Percentiles rank a stretch among this genome's conserved stretches.
Conservation (phyloP, 2,888 invertebrate genomes). For the Oscheius sp. region DNA sequence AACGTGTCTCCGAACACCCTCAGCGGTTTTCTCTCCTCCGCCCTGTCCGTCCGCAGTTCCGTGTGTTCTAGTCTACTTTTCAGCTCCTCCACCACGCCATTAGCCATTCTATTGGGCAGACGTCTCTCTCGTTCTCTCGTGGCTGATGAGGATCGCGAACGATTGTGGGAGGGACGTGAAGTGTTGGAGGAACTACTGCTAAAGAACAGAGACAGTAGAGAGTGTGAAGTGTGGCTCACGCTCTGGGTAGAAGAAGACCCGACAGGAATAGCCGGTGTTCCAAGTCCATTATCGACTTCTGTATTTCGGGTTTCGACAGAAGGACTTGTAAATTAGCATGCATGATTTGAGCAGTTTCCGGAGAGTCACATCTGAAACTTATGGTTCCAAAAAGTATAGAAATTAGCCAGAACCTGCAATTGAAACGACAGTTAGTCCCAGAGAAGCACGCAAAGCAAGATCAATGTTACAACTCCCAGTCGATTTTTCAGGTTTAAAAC, state of each 20-base stretch:
- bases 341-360: constrained; percentile 89
- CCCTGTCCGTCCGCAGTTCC: constrained; percentile 34
- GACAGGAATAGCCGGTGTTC: constrained; percentile 78
- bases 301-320: constrained; percentile 85
- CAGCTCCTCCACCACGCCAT: constrained; percentile 78
- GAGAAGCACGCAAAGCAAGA: too few relatives aligned
- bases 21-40: constrained; percentile 48
- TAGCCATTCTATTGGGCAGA: constrained; percentile 38
- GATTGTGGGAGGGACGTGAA: constrained; percentile 18
- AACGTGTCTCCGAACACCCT: constrained; percentile 65
- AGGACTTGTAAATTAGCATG: constrained; percentile 82
- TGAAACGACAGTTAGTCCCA: too few relatives aligned
- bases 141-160: constrained; percentile 10
- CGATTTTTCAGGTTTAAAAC: too few relatives aligned
- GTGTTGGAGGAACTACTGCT: constrained; percentile 2
- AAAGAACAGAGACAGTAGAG: background rate
- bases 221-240: constrained; percentile 20
- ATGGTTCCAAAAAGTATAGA: too few relatives aligned
- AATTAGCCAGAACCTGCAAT: too few relatives aligned
- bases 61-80: constrained; percentile 80
- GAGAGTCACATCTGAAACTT: constrained; percentile 80
- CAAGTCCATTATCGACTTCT: constrained; percentile 86
- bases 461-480: too few relatives aligned
- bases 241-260: constrained; percentile 60
- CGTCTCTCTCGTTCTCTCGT: constrained; percentile 17